These are phyloP conservation scores for Spicauda simplicius DNA, from an alignment of 2,888 invertebrate genomes.

Conservation along the genomic window DNA sequence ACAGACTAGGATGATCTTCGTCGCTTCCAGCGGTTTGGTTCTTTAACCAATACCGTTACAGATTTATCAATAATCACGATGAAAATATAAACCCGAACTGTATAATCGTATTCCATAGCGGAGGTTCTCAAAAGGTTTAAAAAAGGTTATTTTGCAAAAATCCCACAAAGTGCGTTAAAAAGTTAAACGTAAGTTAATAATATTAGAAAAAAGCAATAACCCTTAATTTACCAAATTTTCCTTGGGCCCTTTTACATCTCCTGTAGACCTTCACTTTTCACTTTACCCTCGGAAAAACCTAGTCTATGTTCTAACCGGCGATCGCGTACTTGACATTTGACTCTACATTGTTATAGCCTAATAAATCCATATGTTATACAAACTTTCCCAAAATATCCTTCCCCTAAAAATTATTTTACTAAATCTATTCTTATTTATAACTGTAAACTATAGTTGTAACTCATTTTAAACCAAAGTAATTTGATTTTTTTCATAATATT, in stretches of 20 bases:
- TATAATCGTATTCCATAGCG: too few relatives aligned
- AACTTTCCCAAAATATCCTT: slow-evolving; percentile 9
- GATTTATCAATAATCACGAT: too few relatives aligned
- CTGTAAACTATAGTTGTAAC: slow-evolving; percentile 51
- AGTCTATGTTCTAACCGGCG: not conserved
- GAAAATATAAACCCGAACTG: too few relatives aligned
- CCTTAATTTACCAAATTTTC: too few relatives aligned
- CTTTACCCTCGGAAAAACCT: too few relatives aligned
- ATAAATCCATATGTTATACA: slow-evolving; percentile 13
- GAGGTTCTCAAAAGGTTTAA: too few relatives aligned
- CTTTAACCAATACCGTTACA: not conserved
- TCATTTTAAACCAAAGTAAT: slow-evolving; percentile 77
- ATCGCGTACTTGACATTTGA: not conserved
- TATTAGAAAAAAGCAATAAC: too few relatives aligned
- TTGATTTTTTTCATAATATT: slow-evolving; percentile 54
- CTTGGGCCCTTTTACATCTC: too few relatives aligned
- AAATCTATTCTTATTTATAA: slow-evolving; percentile 16
- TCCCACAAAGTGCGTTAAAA: too few relatives aligned
- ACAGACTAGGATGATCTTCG: not conserved
- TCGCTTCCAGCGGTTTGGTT: not conserved
- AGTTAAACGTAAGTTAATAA: too few relatives aligned
- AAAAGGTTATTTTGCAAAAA: too few relatives aligned
- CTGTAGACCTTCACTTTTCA: too few relatives aligned
- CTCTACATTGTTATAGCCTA: slow-evolving; percentile 34
- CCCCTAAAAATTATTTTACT: slow-evolving; percentile 23